Percentiles rank a stretch among this genome's conserved stretches.
Conservation (phyloP, 1,140 invertebrate species). For the Trichonephila clavata region DNA sequence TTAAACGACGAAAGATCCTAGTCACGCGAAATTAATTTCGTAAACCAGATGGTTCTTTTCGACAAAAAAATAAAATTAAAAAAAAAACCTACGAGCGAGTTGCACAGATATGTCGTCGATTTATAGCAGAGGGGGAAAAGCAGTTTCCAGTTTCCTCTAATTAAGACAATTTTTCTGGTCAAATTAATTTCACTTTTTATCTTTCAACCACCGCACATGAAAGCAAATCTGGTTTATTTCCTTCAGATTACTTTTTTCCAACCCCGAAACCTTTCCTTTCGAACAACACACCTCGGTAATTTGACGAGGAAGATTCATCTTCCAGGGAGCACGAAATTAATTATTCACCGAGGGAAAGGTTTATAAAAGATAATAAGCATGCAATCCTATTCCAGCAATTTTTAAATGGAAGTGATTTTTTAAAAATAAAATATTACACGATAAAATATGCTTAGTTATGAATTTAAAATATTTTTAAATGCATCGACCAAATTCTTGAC, state of each 20-base stretch:
- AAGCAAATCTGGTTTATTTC: conserved; percentile 19
- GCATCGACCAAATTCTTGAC: too few relatives aligned
- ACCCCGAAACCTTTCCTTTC: too few relatives aligned
- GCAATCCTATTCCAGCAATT: too few relatives aligned
- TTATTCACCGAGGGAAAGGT: too few relatives aligned
- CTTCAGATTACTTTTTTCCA: neutral
- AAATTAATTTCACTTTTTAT: conserved; percentile 42
- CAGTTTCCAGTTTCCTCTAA: neutral
- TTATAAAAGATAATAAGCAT: too few relatives aligned
- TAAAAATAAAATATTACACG: too few relatives aligned
- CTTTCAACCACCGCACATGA: neutral
- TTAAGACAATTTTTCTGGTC: neutral
- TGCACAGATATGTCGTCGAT: neutral
- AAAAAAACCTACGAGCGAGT: neutral
- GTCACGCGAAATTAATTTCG: conserved; percentile 27
- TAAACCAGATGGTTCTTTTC: conserved; percentile 12
- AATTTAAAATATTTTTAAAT: too few relatives aligned
- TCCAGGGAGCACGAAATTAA: too few relatives aligned
- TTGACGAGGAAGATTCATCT: too few relatives aligned
- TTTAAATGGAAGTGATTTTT: too few relatives aligned
- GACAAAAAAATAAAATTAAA: neutral
- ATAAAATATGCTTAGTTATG: too few relatives aligned
- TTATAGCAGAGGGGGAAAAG: neutral
- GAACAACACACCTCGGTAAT: too few relatives aligned
- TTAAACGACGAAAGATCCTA: neutral